Base-by-base conservation (phyloP, 2,113 vertebrate species). In the Chamaetylas fuelleborni region DNA sequence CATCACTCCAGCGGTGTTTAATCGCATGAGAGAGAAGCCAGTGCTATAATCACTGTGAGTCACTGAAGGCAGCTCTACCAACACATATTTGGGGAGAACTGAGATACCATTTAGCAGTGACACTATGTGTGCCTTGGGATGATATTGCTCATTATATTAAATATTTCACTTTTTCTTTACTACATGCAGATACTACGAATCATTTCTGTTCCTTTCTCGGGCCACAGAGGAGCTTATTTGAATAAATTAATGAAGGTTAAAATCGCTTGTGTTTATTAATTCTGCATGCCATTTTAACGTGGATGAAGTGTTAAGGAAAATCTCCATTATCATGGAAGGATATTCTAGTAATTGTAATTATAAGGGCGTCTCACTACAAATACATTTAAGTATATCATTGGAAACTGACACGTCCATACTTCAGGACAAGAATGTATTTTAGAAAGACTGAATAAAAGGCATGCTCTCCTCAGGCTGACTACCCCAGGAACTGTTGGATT, bases 211-310 rank as follows among this genome's bases (percentile, higher is more conserved):
- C 11, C 43, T 64, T 81, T 91, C 45, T 85, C 36, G 76, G 67
- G 47, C 77, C 42, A 90, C 57, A 72, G 45, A 42, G 23, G 34
- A 72, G 24, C 38, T 95, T 12, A 80, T 90, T 19, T 88, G 54
- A 85, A 70, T 91, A 65, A 72, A 87, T 85, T 65, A 87, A 42
- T 47, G 56, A 48, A 64, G 43, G 58, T 57, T 81, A 85, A 85
- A 90, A 80, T 62, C 72, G 56, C 25, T 87, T 53, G 12, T 69
- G 34, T 85, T 92, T 95, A 40, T 91, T 74, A 87, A 89, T 92
- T 83, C 65, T 61, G 47, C 5, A 2, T 60, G 47, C 34, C 73
- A 69, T 23, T 88, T 85, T 56, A 61, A 48, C 12, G 28, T 33
- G 38, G 50, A 61, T 73, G 66, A 94, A 92, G 5, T 28, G 8